Evolutionary conservation across 2,113 vertebrate genomes (phyloP), one percentile per base, ranked within the genome.

Genomic region (Lepisosteus oculatus): DNA sequence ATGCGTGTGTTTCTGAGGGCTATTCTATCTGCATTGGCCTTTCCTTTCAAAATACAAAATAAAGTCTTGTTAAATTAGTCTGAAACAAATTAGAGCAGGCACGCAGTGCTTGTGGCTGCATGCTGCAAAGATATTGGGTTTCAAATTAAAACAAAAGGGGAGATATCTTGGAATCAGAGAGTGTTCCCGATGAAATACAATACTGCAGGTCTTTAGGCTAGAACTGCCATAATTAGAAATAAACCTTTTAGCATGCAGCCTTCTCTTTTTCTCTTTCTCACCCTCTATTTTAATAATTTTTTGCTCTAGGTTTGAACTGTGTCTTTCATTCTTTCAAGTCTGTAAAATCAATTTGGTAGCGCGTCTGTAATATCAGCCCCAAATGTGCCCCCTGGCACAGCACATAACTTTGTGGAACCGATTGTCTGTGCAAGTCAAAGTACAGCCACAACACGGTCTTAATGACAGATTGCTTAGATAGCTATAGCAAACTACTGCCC

Each of bases 101-200:
- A 79, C 75, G 76, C 79, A 71, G 84, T 81, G 85, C 86, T 87
- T 84, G 79, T 76, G 84, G 83, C 81, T 86, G 82, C 85, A 83
- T 84, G 77, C 75, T 75, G 85, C 87, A 87, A 84, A 84, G 81
- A 86, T 79, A 74, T 89, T 74, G 79, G 74, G 82, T 89, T 89
- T 85, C 85, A 86, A 85, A 88, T 87, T 87, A 86, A 89, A 88
- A 88, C 86, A 88, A 88, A 87, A 85, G 82, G 79, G 80, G 72
- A 74, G 56, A 63, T 89, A 89, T 89, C 86, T 80, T 62, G 72
- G 72, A 77, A 89, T 88, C 87, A 83, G 80, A 76, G 80, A 76
- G 68, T 70, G 73, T 83, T 86, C 82, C 76, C 82, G 81, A 78
- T 87, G 87, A 87, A 86, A 89, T 74, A 76, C 82, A 81, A 89